These are phyloP conservation scores for Melanostoma scalare DNA, from an alignment of 2,888 invertebrate species.

Conservation along the genomic window DNA sequence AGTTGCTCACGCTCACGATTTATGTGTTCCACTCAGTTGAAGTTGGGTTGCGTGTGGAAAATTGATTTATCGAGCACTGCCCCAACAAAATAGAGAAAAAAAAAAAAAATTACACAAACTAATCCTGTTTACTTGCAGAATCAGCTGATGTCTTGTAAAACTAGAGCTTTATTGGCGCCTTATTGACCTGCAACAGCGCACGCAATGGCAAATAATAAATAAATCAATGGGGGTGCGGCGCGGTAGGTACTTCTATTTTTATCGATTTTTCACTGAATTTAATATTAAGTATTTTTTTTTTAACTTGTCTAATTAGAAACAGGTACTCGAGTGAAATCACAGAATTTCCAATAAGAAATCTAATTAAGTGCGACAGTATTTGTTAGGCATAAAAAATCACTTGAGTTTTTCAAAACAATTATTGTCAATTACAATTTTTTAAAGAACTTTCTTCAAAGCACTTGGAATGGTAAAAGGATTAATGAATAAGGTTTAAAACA, in stretches of 20 bases:
- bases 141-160: slow-evolving; percentile 49
- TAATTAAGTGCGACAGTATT: slow-evolving; percentile 9
- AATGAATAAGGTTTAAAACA: slow-evolving; percentile 19
- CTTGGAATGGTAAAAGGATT: slow-evolving; percentile 15
- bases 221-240: slow-evolving; percentile 29
- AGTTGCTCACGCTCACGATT: slow-evolving; percentile 40
- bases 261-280: slow-evolving; percentile 68
- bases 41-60: neutral
- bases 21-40: slow-evolving; percentile 15
- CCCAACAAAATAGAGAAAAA: neutral
- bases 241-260: slow-evolving; percentile 62
- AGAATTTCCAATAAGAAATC: slow-evolving; percentile 4
- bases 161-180: slow-evolving; percentile 40
- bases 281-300: slow-evolving; percentile 21
- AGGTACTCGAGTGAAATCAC: slow-evolving; percentile 61
- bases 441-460: slow-evolving; percentile 7
- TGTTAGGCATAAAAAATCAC: slow-evolving; percentile 16
- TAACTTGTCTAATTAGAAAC: slow-evolving; percentile 12
- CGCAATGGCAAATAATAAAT: neutral
- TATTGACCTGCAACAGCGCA: slow-evolving; percentile 17
- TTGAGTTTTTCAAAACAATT: neutral
- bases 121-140: slow-evolving; percentile 23
- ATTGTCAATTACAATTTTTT: neutral
- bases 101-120: neutral
- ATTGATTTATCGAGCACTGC: slow-evolving; percentile 49